A percentile compares a stretch with the other conserved stretches of the same genome.
phyloP scores from a whole-genome alignment of 2,888 invertebrate species.

The Andrena hattorfiana region DNA sequence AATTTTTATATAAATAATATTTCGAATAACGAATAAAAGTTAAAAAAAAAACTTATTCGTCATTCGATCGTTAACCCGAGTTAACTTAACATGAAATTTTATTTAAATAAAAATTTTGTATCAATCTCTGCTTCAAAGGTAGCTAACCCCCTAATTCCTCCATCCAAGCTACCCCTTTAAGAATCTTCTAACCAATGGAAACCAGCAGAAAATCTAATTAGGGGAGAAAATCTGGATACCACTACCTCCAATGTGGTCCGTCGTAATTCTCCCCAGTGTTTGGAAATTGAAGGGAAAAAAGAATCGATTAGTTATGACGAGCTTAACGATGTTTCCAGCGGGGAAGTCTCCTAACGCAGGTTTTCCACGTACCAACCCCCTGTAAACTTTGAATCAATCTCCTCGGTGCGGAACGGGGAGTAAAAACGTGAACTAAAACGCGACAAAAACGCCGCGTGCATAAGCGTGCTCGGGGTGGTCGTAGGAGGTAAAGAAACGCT shows the following conservation, averaged over 20 bases:
- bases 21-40: too few relatives aligned
- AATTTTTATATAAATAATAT: too few relatives aligned
- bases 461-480: neutral
- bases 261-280: constrained; percentile 1
- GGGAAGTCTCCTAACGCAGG: neutral
- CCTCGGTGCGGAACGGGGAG: neutral
- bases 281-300: constrained; percentile 15
- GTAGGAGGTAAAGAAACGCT: neutral
- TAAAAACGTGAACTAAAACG: constrained; percentile 5
- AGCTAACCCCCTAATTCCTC: too few relatives aligned
- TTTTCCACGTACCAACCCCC: constrained; percentile 18
- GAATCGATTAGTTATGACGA: constrained; percentile 51
- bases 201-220: neutral
- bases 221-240: neutral
- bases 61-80: too few relatives aligned
- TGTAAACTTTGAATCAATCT: constrained; percentile 53
- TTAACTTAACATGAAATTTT: too few relatives aligned
- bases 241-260: neutral
- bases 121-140: too few relatives aligned
- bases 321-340: constrained; percentile 47
- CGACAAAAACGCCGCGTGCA: constrained; percentile 18
- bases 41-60: too few relatives aligned
- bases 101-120: too few relatives aligned
- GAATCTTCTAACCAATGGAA: too few relatives aligned
- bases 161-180: too few relatives aligned